Conservation (phyloP, 2,113 vertebrate species). For the Mellivora capensis region DNA sequence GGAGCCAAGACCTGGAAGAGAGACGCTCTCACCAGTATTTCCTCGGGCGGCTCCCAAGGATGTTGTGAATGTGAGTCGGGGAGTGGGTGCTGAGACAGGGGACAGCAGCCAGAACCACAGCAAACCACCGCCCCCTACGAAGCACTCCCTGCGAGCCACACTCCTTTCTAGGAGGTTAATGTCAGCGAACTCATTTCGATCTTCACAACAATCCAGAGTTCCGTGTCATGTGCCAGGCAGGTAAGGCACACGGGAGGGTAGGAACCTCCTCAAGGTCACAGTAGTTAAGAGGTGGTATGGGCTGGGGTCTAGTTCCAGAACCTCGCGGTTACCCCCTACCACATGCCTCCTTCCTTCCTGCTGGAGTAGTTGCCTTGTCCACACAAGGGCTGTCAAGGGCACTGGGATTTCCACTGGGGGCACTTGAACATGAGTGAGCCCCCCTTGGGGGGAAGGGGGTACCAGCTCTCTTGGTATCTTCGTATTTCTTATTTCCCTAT, state of each 20-base stretch:
- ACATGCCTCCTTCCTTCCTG: neutral
- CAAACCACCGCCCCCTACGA: neutral
- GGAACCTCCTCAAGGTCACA: neutral
- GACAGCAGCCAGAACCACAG: neutral
- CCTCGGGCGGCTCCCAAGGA: neutral
- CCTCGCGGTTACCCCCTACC: neutral
- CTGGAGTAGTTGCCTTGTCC: neutral
- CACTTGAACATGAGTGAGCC: neutral
- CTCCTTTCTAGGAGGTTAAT: neutral
- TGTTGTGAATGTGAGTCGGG: neutral
- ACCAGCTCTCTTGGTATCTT: neutral
- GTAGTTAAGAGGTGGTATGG: neutral
- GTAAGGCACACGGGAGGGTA: neutral
- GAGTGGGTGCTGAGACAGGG: neutral
- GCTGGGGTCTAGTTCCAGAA: neutral
- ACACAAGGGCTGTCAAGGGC: neutral
- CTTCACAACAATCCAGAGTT: neutral
- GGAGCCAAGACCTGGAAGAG: neutral
- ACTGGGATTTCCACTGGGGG: neutral
- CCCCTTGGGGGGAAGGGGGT: neutral
- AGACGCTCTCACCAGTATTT: neutral
- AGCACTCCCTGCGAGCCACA: neutral
- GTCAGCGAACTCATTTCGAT: neutral
- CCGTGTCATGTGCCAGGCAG: neutral
- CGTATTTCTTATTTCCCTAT: neutral